These are phyloP conservation scores for Suncus etruscus DNA, from an alignment of 2,113 vertebrate species.

Conservation along the genomic window DNA sequence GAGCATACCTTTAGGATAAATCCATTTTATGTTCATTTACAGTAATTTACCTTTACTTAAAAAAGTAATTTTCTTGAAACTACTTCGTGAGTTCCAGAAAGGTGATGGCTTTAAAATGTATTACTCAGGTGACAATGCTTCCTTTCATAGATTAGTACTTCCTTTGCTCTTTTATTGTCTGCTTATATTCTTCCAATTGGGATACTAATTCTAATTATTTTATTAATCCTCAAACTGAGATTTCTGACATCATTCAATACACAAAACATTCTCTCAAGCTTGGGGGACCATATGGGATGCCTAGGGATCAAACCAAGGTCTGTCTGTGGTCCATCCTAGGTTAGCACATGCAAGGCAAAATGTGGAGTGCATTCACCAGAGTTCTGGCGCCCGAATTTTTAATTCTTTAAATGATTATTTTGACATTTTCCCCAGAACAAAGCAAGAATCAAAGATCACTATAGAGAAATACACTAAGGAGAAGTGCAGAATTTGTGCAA, in stretches of 20 bases:
- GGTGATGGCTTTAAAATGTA: constrained; percentile 29
- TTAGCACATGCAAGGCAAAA: too few relatives aligned
- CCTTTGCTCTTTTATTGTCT: neutral
- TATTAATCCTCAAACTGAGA: constrained; percentile 10
- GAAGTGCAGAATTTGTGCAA: neutral
- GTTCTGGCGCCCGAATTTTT: neutral
- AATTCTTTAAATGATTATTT: neutral
- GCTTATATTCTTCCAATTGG: neutral
- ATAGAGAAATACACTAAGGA: too few relatives aligned
- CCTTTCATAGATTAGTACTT: neutral
- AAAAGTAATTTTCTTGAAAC: constrained; percentile 57
- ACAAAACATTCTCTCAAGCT: neutral
- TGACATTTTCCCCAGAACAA: neutral
- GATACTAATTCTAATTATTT: constrained; percentile 42
- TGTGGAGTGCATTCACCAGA: too few relatives aligned
- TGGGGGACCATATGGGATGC: too few relatives aligned
- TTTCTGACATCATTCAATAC: neutral
- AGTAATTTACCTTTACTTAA: neutral
- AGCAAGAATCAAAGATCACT: neutral
- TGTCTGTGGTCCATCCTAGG: too few relatives aligned
- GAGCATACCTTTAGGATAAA: neutral
- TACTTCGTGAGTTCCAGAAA: constrained; percentile 19
- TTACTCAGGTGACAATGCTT: neutral
- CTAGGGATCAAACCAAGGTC: too few relatives aligned
- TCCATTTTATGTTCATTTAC: constrained; percentile 44